A percentile compares a stretch with the other conserved stretches of the same genome.
These are phyloP conservation scores for Meteorus colon DNA, from an alignment of 2,888 invertebrate species.

Conservation along the genomic window DNA sequence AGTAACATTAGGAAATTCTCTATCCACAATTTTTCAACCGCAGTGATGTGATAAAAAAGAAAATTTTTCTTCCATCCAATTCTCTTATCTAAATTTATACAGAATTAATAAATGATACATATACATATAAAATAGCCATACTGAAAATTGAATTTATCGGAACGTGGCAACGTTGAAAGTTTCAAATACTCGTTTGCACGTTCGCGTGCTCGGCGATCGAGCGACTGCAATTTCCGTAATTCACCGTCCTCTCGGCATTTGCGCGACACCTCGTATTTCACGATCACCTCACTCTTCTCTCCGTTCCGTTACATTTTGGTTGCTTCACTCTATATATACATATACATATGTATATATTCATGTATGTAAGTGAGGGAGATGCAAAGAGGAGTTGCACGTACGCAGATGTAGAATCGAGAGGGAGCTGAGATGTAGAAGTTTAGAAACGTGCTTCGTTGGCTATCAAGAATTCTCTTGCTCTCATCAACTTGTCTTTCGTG, in stretches of 20 bases:
- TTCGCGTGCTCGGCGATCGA: constrained; percentile 19
- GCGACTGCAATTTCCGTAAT: constrained; percentile 36
- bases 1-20: too few species aligned
- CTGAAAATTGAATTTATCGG: constrained; percentile 21
- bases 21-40: too few species aligned
- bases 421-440: constrained; percentile 5
- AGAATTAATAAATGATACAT: neutral
- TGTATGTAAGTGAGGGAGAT: neutral
- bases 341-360: neutral
- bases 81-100: neutral
- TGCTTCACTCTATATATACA: neutral
- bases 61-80: neutral
- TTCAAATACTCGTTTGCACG: constrained; percentile 32
- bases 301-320: neutral
- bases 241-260: constrained; percentile 29
- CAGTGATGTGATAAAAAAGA: neutral
- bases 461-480: constrained; percentile 13
- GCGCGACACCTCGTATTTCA: constrained; percentile 38
- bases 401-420: constrained; percentile 4
- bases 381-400: neutral
- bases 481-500: neutral
- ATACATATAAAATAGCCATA: neutral
- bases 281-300: constrained; percentile 21
- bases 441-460: constrained; percentile 35
- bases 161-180: constrained; percentile 17